Evolutionary conservation across 2,888 invertebrate species (phyloP), one percentile per base, ranked within the genome.

Genomic region (Augiades crinisus): DNA sequence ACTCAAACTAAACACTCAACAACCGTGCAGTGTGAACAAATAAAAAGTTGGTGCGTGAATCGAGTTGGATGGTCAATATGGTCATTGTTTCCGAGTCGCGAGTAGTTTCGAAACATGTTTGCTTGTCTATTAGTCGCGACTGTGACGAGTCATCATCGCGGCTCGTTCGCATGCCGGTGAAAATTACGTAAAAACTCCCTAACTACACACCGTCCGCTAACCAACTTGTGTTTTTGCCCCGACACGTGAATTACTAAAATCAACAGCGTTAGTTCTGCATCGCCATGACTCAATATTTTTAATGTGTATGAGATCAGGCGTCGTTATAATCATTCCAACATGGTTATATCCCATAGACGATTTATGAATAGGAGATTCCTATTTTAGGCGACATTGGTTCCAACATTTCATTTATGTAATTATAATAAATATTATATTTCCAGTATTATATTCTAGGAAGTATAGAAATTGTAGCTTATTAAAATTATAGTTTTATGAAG

Each of bases 151-250:
- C 47, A 47, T 47, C 47, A 30, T 47, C 14, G 37, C 0, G 4
- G 5, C 31, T 38, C 13, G 38, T 47, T 47, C 38, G 21, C 38
- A 14, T 14, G 21, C 10, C 7, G 5, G 38, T 38, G 34, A 47
- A 37, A 47, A 47, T 47, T 31, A 47, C 31, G n/a, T 31, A 38
- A 47, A 38, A 47, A 38, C 47, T 30, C 21, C 10, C 46, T 37
- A 30, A 47, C 36, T 17, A 27, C 38, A 47, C 47, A 22, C 2
- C 31, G 13, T 8, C n/a, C 37, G 36, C 37, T 30, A 47, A 30
- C 24, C 46, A 44, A 30, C 46, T 12, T 30, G 38, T 47, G 47
- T 47, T 38, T 47, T 31, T 19, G 30, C 38, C 22, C 6, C 38
- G 10, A 12, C 31, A 4, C 10, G 37, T 14, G n/a, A 47, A 47